Percentiles rank a stretch among this genome's conserved stretches.
Evolutionary conservation across 2,797 vertebrate genomes (phyloP).

Genomic region (Galaxias olidus): DNA sequence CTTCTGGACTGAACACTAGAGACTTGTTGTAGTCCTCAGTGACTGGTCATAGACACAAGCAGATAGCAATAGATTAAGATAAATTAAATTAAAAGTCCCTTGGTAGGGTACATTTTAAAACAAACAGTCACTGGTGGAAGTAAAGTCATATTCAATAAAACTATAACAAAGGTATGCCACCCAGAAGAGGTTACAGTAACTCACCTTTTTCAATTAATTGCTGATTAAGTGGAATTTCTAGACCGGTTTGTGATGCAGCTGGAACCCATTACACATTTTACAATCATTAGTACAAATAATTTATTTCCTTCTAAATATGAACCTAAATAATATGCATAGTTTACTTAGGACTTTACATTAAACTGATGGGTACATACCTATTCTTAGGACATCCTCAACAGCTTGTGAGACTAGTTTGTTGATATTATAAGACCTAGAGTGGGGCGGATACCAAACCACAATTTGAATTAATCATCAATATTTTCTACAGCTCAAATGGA

Average conservation of each 20-base stretch:
- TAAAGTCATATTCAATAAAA: too few species aligned
- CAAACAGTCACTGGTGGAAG: background rate
- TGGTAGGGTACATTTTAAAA: background rate
- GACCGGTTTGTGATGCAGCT: conserved; percentile 79
- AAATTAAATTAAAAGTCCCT: background rate
- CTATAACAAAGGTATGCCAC: too few species aligned
- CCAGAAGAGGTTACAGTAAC: conserved; percentile 7
- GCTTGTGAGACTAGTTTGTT: conserved; percentile 91
- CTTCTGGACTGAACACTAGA: conserved; percentile 89
- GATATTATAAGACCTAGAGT: conserved; percentile 95
- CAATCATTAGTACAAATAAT: background rate
- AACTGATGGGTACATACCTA: conserved; percentile 76
- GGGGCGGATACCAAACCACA: conserved; percentile 5
- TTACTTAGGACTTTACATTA: background rate
- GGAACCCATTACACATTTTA: conserved; percentile 36
- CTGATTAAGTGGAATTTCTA: conserved; percentile 75
- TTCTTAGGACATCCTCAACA: conserved; percentile 89
- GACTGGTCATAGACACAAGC: conserved; percentile 66
- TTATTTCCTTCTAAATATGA: background rate
- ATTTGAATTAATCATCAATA: background rate
- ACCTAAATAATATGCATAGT: too few species aligned
- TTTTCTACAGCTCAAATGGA: background rate
- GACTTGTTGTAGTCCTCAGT: conserved; percentile 91
- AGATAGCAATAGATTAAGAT: background rate
- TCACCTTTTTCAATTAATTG: conserved; percentile 85